Percentiles rank a stretch among this genome's conserved stretches.
Evolutionary conservation across 2,888 invertebrate species (phyloP).

Genomic region (Rhimphoctona megacephalus): DNA sequence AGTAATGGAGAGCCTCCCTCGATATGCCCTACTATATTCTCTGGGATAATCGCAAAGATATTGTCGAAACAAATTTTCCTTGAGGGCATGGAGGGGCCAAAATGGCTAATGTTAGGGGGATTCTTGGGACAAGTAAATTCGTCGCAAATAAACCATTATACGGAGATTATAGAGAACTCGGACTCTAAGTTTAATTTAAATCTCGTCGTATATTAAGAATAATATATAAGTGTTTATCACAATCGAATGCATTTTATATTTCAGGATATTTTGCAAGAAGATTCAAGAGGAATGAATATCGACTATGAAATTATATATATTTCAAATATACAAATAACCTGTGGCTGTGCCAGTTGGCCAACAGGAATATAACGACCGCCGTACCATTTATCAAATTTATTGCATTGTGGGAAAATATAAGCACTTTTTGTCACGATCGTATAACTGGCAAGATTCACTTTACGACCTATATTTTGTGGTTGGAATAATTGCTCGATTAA

Average conservation of each 20-base stretch:
- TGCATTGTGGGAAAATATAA: constrained; percentile 3
- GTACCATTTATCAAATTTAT: constrained; percentile 44
- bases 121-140: constrained; percentile 3
- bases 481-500: constrained; percentile 47
- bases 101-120: constrained; percentile 26
- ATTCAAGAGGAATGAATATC: neutral
- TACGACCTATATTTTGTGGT: constrained; percentile 43
- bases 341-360: constrained; percentile 34
- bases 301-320: constrained; percentile 11
- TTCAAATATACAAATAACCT: constrained; percentile 31
- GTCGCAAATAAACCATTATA: neutral
- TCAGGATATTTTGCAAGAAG: neutral
- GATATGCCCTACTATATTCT: neutral
- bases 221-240: neutral
- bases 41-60: constrained; percentile 35
- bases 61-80: constrained; percentile 36
- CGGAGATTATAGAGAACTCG: neutral
- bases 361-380: constrained; percentile 40
- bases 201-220: neutral
- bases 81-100: constrained; percentile 22
- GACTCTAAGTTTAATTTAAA: neutral
- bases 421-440: constrained; percentile 9
- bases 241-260: neutral
- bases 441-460: constrained; percentile 20
- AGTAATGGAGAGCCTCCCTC: constrained; percentile 30